These are phyloP conservation scores for Thunnus thynnus DNA, from an alignment of 2,113 vertebrate species.

Conservation along the genomic window DNA sequence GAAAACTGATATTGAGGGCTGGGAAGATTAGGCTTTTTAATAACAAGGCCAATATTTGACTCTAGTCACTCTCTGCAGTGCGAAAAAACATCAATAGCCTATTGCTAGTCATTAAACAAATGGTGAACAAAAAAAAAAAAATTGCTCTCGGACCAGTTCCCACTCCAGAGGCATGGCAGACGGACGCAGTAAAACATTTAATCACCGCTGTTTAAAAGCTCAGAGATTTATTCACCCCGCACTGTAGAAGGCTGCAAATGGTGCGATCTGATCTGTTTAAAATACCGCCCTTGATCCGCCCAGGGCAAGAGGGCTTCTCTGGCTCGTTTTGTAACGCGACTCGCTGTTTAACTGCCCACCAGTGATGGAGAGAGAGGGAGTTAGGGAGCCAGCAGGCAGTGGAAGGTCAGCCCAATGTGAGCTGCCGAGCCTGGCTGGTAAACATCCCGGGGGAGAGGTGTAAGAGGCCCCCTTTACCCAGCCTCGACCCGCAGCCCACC, in stretches of 20 bases:
- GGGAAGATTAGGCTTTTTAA: constrained; percentile 57
- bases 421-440: constrained; percentile 49
- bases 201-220: constrained; percentile 74
- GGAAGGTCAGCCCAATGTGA: constrained; percentile 75
- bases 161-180: constrained; percentile 52
- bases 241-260: constrained; percentile 54
- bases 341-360: constrained; percentile 70
- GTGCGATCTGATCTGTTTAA: constrained; percentile 73
- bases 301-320: constrained; percentile 52
- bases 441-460: constrained; percentile 50
- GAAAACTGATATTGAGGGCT: constrained; percentile 48
- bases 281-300: constrained; percentile 62
- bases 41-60: constrained; percentile 65
- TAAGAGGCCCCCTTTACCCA: constrained; percentile 32
- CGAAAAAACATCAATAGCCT: constrained; percentile 45
- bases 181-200: constrained; percentile 72
- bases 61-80: constrained; percentile 27
- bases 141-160: constrained; percentile 27
- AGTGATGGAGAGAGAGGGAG: constrained; percentile 45
- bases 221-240: constrained; percentile 69
- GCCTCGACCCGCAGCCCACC: constrained; percentile 50
- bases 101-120: constrained; percentile 62
- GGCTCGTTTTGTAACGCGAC: constrained; percentile 63
- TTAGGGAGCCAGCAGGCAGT: constrained; percentile 40
- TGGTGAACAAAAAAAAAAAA: constrained; percentile 37